Percentiles rank a stretch among this genome's conserved stretches.
Conservation (phyloP, 2,888 invertebrate species). For the Mimas tiliae region DNA sequence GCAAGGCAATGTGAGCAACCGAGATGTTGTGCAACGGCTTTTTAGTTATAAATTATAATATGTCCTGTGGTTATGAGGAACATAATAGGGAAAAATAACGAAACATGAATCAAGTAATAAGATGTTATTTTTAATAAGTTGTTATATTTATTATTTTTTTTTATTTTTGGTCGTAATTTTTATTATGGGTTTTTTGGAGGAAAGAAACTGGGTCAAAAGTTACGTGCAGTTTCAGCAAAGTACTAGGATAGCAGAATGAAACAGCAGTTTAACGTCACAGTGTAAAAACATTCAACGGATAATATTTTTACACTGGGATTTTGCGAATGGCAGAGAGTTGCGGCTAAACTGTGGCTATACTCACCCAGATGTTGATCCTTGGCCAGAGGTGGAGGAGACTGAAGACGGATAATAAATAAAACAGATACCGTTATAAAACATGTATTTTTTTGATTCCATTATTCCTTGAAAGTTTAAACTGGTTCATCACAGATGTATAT, state of each 20-base stretch:
- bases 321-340: background rate
- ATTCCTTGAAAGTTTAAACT: too few relatives aligned
- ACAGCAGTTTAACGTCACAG: background rate
- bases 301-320: background rate
- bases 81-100: too few relatives aligned
- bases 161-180: too few relatives aligned
- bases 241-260: background rate
- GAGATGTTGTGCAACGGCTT: too few relatives aligned
- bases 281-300: background rate
- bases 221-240: slow-evolving; percentile 13
- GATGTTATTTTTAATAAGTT: too few relatives aligned
- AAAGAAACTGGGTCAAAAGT: background rate
- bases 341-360: background rate
- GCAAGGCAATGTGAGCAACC: too few relatives aligned
- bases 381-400: background rate
- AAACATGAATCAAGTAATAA: too few relatives aligned
- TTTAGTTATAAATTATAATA: too few relatives aligned
- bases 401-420: background rate
- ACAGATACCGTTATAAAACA: background rate
- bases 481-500: too few relatives aligned
- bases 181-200: too few relatives aligned
- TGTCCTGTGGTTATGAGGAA: too few relatives aligned
- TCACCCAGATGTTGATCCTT: background rate
- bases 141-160: too few relatives aligned
- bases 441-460: background rate